A percentile compares a stretch with the other conserved stretches of the same genome.
These are phyloP conservation scores for Calidris pygmaea DNA, from an alignment of 2,113 vertebrate genomes.

Conservation along the genomic window DNA sequence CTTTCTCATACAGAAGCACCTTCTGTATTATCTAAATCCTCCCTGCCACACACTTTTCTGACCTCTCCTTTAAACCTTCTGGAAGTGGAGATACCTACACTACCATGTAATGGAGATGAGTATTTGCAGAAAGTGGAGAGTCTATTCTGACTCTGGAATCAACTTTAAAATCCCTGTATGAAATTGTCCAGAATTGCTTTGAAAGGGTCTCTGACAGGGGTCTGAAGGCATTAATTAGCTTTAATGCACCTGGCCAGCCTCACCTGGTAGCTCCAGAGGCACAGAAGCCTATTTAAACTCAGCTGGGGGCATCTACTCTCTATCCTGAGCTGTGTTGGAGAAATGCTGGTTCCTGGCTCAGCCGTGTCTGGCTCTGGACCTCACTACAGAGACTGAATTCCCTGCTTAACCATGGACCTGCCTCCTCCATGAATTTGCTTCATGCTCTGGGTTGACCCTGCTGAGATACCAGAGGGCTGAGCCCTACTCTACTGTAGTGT, in stretches of 20 bases:
- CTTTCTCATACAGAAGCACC: fast-evolving
- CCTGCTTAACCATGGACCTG: fast-evolving
- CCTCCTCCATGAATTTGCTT: fast-evolving
- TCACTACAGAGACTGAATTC: fast-evolving
- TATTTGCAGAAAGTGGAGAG: background rate
- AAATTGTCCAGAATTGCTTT: background rate
- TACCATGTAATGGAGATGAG: fast-evolving
- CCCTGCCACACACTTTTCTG: background rate
- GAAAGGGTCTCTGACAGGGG: background rate
- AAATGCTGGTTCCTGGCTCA: fast-evolving
- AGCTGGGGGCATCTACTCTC: fast-evolving
- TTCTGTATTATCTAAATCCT: background rate
- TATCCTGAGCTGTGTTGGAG: fast-evolving
- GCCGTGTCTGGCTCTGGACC: fast-evolving
- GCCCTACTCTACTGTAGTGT: background rate
- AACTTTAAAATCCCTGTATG: fast-evolving
- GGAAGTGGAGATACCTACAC: background rate
- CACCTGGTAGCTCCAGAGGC: background rate
- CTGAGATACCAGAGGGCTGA: background rate
- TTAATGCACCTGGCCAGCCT: background rate
- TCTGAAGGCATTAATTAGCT: background rate
- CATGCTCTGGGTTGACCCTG: fast-evolving
- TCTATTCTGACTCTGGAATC: background rate
- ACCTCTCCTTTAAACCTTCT: background rate
- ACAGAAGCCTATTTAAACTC: background rate